Evolutionary conservation across 2,797 vertebrate genomes (phyloP), one percentile per base, ranked within the genome.

Genomic region (Sylvilagus floridanus): DNA sequence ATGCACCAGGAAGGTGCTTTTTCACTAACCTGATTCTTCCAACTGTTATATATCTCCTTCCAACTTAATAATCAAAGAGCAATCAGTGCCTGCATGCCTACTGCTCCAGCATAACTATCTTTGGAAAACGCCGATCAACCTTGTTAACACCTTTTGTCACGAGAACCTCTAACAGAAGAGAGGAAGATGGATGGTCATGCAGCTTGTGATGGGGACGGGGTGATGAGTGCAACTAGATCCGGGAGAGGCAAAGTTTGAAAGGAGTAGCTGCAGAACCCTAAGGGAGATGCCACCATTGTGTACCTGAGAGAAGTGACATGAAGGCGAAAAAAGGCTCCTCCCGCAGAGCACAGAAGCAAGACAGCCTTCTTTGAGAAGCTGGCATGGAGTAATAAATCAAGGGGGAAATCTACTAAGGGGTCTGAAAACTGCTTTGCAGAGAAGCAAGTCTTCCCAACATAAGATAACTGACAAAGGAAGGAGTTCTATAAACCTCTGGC

Each of bases 31-130:
- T 28, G 22, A 87, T 60, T 76, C 66, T 71, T 83, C 68, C 28
- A 82, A 54, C 19, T 72, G 22, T 30, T 93, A 28, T 50, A 1
- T 28, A 93, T 84, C 65, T 75, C 17, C 68, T 72, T 42, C 68
- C 84, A 96, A 90, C 37, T 93, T 94, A 89, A 54, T 92, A 69
- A 93, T 95, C 93, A 96, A 93, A 91, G 69, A 89, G 77, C 47
- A 52, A 71, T 84, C 50, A 21, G 19, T 16, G 6, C 42, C 84
- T 88, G 21, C 68, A 50, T 12, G n/a, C 62, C 60, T 84, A 82
- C 6, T 21, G 5, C 47, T 78, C 32, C 16, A 91, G 87, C 76
- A 82, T 28, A 93, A 84, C 93, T 86, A 92, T 35, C 54, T 68
- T 75, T 78, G 37, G 37, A 92, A 94, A 92, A 73, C 22, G 88